phyloP scores from a whole-genome alignment of 2,113 vertebrate species.

The Pedionomus torquatus region DNA sequence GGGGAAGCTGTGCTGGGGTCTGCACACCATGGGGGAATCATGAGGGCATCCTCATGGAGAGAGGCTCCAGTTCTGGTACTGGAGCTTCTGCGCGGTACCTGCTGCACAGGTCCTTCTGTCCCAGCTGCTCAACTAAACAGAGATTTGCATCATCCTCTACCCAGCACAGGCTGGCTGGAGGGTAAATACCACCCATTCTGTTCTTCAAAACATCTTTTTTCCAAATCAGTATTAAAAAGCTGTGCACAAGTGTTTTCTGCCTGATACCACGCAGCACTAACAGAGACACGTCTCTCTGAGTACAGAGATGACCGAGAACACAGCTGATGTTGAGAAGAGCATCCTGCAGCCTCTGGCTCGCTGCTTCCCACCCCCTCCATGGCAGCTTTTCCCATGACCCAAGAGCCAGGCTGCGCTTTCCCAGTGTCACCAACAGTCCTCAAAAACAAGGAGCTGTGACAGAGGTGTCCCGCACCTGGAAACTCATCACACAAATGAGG shows the following conservation, averaged over 20 bases:
- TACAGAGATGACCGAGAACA: background rate
- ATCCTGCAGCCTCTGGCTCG: background rate
- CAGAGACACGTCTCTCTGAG: background rate
- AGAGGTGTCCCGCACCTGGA: background rate
- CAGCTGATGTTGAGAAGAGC: background rate
- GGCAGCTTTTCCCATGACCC: background rate
- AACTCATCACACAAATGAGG: background rate
- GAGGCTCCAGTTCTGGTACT: background rate
- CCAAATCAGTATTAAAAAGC: background rate
- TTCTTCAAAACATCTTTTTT: background rate
- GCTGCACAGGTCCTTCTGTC: background rate
- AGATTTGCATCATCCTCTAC: background rate
- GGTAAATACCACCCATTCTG: background rate
- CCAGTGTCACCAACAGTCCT: background rate
- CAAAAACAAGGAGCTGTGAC: too few relatives aligned
- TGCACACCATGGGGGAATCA: accelerated
- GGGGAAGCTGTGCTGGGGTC: background rate
- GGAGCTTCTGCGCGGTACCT: background rate
- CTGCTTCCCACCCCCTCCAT: background rate
- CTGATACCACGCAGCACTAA: background rate
- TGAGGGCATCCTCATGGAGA: background rate
- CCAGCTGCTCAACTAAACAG: background rate
- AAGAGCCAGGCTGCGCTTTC: background rate
- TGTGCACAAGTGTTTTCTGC: background rate
- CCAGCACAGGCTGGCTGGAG: background rate